phyloP scores from a whole-genome alignment of 2,797 vertebrate species.

The Gadopsis bispinosus region DNA sequence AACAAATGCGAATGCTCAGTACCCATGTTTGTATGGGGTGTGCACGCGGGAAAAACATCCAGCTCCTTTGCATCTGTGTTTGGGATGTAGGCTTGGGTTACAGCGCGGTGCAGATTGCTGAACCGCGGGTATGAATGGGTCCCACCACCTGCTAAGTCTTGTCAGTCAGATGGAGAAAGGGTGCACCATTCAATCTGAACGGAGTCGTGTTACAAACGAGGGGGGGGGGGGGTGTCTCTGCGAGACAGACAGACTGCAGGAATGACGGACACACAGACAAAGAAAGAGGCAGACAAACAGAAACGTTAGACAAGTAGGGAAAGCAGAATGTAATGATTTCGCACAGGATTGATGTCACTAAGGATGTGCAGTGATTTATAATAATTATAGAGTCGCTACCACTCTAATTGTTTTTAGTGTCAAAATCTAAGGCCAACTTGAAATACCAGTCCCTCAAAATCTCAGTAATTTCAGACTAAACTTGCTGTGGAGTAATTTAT shows the following conservation, averaged over 20 bases:
- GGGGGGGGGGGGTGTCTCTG: constrained; percentile 69
- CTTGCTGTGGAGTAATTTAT: constrained; percentile 4
- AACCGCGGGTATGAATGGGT: constrained; percentile 71
- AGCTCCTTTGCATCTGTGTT: constrained; percentile 75
- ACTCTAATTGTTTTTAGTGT: constrained; percentile 17
- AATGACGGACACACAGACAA: constrained; percentile 6
- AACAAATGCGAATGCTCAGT: constrained; percentile 17
- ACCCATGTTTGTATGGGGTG: constrained; percentile 54
- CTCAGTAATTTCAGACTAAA: constrained; percentile 15
- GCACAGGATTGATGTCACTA: not conserved
- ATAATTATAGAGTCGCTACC: constrained; percentile 2
- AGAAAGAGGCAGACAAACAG: constrained; percentile 11
- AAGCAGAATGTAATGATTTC: not conserved
- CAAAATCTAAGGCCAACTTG: constrained; percentile 24
- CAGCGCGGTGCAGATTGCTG: constrained; percentile 71
- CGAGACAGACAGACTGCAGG: constrained; percentile 34
- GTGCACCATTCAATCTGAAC: constrained; percentile 60
- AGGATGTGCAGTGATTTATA: constrained; percentile 23
- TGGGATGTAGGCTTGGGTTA: constrained; percentile 74
- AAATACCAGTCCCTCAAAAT: constrained; percentile 33
- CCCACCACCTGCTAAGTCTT: constrained; percentile 79
- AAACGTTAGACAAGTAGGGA: not conserved
- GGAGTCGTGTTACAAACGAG: constrained; percentile 77
- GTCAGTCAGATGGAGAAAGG: constrained; percentile 75
- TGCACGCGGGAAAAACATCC: constrained; percentile 54